These are phyloP conservation scores for Dryococelus australis DNA, from an alignment of 2,888 invertebrate species.

Conservation along the genomic window DNA sequence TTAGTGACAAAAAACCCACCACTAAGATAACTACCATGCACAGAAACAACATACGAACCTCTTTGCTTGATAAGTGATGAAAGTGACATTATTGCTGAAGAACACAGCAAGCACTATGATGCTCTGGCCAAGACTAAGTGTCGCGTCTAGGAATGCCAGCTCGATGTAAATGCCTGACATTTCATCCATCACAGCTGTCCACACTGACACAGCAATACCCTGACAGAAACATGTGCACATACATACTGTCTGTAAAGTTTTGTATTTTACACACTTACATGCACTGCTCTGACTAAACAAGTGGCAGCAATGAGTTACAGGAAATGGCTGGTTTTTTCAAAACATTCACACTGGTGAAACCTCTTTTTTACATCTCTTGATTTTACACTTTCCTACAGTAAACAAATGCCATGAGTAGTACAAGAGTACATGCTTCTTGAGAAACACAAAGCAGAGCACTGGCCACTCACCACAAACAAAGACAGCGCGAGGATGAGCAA, in stretches of 20 bases:
- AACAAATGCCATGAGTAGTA: too few relatives aligned
- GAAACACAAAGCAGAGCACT: too few relatives aligned
- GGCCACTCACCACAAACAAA: constrained; percentile 85
- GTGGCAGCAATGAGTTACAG: too few relatives aligned
- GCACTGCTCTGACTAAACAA: too few relatives aligned
- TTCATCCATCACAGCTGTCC: constrained; percentile 82
- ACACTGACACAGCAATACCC: constrained; percentile 84
- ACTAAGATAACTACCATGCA: too few relatives aligned
- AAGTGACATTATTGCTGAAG: constrained; percentile 81
- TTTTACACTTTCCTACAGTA: too few relatives aligned
- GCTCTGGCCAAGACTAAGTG: constrained; percentile 89
- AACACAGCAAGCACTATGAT: constrained; percentile 86
- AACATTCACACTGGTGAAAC: too few relatives aligned
- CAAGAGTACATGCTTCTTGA: too few relatives aligned
- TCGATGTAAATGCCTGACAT: constrained; percentile 91
- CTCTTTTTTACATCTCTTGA: too few relatives aligned
- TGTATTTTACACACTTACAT: too few relatives aligned
- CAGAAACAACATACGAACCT: constrained; percentile 54
- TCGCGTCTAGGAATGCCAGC: constrained; percentile 89
- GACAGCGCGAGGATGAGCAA: constrained; percentile 80
- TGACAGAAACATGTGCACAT: constrained; percentile 55
- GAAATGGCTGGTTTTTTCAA: too few relatives aligned
- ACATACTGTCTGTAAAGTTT: background rate
- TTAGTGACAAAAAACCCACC: too few relatives aligned
- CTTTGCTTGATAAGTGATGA: constrained; percentile 72